Base-by-base conservation (phyloP, 2,113 vertebrate genomes). In the Nycticorax nycticorax region DNA sequence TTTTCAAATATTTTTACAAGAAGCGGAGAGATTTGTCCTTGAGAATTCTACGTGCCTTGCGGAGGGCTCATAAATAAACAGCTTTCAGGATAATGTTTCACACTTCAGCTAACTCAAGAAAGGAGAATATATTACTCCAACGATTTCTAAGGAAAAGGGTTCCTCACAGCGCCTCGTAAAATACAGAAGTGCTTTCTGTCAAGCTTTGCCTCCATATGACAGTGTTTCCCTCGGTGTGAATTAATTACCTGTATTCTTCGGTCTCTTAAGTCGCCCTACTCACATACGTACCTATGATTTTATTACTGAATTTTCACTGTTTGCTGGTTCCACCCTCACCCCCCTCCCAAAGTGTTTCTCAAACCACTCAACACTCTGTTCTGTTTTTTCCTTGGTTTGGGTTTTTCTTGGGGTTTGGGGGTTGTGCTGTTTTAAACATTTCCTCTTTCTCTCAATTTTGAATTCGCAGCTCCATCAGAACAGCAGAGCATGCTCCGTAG, bases 1-100 rank as follows among this genome's bases (percentile, higher is more conserved):
- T 96, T 96, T 92, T 92, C 64, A 97, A 96, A 91, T 95, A 60
- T 97, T 96, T 97, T 96, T 72, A 88, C 62, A 80, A 56, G 76
- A 85, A 88, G 53, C 33, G 10, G 56, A 91, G 85, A 95, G 94
- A 88, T 91, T 82, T 92, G 84, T 79, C 75, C 92, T 95, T 78
- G 75, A 95, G 94, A 97, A 92, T 74, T 75, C 73, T 14, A 24
- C 67, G 73, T 57, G 63, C 89, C 80, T 96, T 56, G 73, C 4
- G 1, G 94, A 95, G 90, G 79, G 82, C 89, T 92, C 80, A 82
- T 93, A 93, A 97, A 95, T 80, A 84, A 95, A 80, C 81, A 74
- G 89, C 87, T 93, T 91, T 97, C 35, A 64, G 94, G 83, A 81
- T 88, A 95, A 66, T 86, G 88, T 97, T 96, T 94, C 92, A 88